These are phyloP conservation scores for Tetramorium bicarinatum DNA, from an alignment of 2,888 invertebrate species.

Conservation along the genomic window DNA sequence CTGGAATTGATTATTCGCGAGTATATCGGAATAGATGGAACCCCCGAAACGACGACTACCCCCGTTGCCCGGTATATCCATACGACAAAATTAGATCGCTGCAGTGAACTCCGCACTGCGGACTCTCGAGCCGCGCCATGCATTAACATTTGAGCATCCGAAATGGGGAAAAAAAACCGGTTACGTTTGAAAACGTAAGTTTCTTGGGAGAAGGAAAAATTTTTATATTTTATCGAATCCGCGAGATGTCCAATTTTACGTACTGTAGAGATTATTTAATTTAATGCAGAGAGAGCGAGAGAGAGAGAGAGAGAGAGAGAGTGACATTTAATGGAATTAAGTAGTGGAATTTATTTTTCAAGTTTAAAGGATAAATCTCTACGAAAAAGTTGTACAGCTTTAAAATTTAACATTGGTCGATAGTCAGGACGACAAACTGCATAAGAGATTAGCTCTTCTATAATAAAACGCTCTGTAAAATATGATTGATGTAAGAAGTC, in stretches of 20 bases:
- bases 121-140: slow-evolving; percentile 13
- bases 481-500: slow-evolving; percentile 20
- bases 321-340: not conserved
- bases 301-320: too few relatives aligned
- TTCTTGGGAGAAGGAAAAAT: not conserved
- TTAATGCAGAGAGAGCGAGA: not conserved
- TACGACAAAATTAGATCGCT: slow-evolving; percentile 44
- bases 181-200: not conserved
- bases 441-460: not conserved
- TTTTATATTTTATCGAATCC: not conserved
- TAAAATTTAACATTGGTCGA: not conserved
- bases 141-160: slow-evolving; percentile 28
- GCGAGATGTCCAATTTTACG: not conserved
- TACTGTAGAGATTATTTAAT: not conserved
- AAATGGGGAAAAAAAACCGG: not conserved
- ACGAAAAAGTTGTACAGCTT: not conserved
- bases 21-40: slow-evolving; percentile 4
- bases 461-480: not conserved
- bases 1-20: slow-evolving; percentile 49
- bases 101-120: slow-evolving; percentile 49
- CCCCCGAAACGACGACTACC: slow-evolving; percentile 2
- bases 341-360: not conserved
- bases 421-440: not conserved
- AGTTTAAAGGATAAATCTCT: not conserved
- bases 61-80: not conserved